A percentile compares a stretch with the other conserved stretches of the same genome.
phyloP scores from a whole-genome alignment of 1,140 invertebrate species.

The Zaprionus taronus region DNA sequence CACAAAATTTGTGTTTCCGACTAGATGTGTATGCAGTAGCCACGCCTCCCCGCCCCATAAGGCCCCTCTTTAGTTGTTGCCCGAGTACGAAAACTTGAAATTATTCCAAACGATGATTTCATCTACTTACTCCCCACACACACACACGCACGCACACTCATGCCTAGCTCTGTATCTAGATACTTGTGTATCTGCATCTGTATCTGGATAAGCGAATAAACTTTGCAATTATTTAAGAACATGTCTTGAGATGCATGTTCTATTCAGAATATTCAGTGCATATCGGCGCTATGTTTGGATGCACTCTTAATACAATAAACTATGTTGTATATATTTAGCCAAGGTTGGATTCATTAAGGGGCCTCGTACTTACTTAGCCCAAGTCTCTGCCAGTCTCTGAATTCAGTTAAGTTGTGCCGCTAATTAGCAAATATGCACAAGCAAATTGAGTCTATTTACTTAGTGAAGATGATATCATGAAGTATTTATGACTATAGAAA shows the following conservation, averaged over 20 bases:
- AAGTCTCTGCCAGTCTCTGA: slow-evolving; percentile 32
- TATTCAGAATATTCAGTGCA: slow-evolving; percentile 32
- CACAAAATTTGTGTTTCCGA: slow-evolving; percentile 46
- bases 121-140: slow-evolving; percentile 68
- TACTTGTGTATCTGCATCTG: slow-evolving; percentile 29
- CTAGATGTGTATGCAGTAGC: slow-evolving; percentile 28
- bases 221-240: slow-evolving; percentile 48
- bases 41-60: background rate
- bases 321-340: slow-evolving; percentile 9
- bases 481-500: slow-evolving; percentile 7
- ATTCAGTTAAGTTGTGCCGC: slow-evolving; percentile 46
- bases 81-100: slow-evolving; percentile 62
- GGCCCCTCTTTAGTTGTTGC: slow-evolving; percentile 16
- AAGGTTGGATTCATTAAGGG: slow-evolving; percentile 73
- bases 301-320: slow-evolving; percentile 30
- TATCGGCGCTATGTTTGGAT: slow-evolving; percentile 31
- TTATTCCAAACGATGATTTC: slow-evolving; percentile 79
- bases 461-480: slow-evolving; percentile 64
- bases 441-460: slow-evolving; percentile 45
- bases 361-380: slow-evolving; percentile 10
- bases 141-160: slow-evolving; percentile 11
- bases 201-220: slow-evolving; percentile 31
- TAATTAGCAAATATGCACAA: slow-evolving; percentile 71
- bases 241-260: slow-evolving; percentile 8
- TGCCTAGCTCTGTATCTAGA: slow-evolving; percentile 21